A percentile compares a stretch with the other conserved stretches of the same genome.
phyloP scores from a whole-genome alignment of 2,113 vertebrate species.

The Danio rerio region DNA sequence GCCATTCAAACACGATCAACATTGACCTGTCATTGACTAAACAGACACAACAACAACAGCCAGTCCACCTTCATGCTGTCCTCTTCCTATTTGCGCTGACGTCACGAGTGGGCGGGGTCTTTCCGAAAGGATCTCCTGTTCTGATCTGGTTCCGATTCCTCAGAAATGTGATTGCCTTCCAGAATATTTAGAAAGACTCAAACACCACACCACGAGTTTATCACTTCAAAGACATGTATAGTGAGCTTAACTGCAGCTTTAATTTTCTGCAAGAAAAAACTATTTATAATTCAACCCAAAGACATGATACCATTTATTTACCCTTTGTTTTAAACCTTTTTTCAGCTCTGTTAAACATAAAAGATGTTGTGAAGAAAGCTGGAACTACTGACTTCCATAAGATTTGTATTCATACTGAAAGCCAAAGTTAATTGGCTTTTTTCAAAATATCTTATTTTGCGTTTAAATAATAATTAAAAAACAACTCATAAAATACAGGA shows the following conservation, averaged over 20 bases:
- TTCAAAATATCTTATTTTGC: too few relatives aligned
- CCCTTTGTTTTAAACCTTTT: too few relatives aligned
- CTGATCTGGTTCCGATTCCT: neutral
- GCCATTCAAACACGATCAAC: conserved; percentile 49
- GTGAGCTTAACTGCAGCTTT: neutral
- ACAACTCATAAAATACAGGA: too few relatives aligned
- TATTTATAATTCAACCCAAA: too few relatives aligned
- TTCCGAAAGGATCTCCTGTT: neutral
- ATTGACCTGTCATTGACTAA: conserved; percentile 8
- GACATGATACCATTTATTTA: too few relatives aligned
- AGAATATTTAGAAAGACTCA: neutral
- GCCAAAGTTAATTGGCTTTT: too few relatives aligned
- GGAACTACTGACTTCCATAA: too few relatives aligned
- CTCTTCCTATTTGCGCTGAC: conserved; percentile 25
- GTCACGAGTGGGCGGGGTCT: conserved; percentile 25
- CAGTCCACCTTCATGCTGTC: neutral
- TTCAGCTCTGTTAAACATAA: too few relatives aligned
- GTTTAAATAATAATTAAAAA: too few relatives aligned
- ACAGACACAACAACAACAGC: neutral
- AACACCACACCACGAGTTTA: neutral
- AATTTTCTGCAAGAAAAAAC: neutral
- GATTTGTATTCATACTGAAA: too few relatives aligned
- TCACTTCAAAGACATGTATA: neutral
- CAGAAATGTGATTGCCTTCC: neutral
- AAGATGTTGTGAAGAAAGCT: too few relatives aligned